Conservation (phyloP, 2,797 vertebrate genomes). For the Carapus acus region DNA sequence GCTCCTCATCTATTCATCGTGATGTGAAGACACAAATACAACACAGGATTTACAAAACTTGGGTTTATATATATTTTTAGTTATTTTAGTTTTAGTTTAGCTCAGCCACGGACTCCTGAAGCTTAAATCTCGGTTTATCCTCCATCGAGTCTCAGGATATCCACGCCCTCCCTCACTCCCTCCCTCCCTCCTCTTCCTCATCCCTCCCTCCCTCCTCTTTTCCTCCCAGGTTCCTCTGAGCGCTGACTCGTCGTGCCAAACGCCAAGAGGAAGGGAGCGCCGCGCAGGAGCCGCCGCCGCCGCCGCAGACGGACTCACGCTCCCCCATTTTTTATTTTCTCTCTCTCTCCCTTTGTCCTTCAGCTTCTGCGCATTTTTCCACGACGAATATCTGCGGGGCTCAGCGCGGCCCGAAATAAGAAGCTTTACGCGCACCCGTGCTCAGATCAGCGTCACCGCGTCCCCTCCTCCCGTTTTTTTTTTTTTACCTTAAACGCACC, state of each 20-base stretch:
- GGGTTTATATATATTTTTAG: too few relatives aligned
- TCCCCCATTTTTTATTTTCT: too few relatives aligned
- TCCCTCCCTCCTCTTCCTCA: conserved; percentile 3
- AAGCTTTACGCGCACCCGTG: conserved; percentile 51
- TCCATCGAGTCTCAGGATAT: conserved; percentile 19
- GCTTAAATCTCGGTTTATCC: conserved; percentile 50
- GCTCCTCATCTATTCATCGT: too few relatives aligned
- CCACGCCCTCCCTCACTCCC: conserved; percentile 11
- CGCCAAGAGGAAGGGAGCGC: conserved; percentile 56
- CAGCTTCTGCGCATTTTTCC: too few relatives aligned
- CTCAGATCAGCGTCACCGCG: conserved; percentile 32
- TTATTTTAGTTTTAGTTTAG: too few relatives aligned
- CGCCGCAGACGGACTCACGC: too few relatives aligned
- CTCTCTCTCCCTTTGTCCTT: too few relatives aligned
- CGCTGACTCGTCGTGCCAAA: conserved; percentile 28
- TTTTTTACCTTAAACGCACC: conserved; percentile 26
- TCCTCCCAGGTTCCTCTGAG: conserved; percentile 24
- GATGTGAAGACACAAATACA: too few relatives aligned
- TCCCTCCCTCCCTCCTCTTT: conserved; percentile 4
- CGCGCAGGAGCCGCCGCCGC: conserved; percentile 13
- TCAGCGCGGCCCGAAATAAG: conserved; percentile 45
- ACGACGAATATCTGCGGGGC: conserved; percentile 16
- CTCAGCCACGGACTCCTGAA: too few relatives aligned
- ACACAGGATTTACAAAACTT: too few relatives aligned
- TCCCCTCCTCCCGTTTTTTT: too few relatives aligned